Evolutionary conservation across 1,140 invertebrate genomes (phyloP), one percentile per base, ranked within the genome.

Genomic region (Patella vulgata): DNA sequence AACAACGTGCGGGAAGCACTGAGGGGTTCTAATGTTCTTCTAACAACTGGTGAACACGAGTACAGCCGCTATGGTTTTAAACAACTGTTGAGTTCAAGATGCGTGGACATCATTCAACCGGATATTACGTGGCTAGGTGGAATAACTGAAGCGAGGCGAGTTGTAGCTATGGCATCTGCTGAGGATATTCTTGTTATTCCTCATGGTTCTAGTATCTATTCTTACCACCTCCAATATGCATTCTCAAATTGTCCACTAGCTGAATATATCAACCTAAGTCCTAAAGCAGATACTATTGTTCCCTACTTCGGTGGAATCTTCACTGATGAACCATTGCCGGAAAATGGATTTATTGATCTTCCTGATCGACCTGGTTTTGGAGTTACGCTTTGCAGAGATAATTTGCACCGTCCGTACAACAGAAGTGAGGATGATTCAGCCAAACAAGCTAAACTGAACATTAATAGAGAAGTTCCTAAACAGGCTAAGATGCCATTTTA

Each of bases 101-200:
- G 78, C 58, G 79, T 77, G 17, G 79, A 81, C 58, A 77, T 81
- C 48, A 56, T 81, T n/a, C 79, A 81, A 50, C 79, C 79, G 17
- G 79, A 81, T 56, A 78, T 81, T 42, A 77, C 76, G 9, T 80
- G 77, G 79, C 51, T 79, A 9, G 79, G 79, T 12, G 79, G 79
- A 3, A 72, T 81, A 1, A 81, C 78, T 4, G 79, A 81, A 46
- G 79, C 79, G 14, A 68, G 74, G 17, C 39, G 74, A 19, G 63
- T 81, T 19, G 71, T 78, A 55, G 74, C 79, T 17, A 74, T 81
- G 74, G 79, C 77, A 39, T 71, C 77, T 1, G 71, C 79, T 0
- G 53, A 74, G n/a, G 78, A 81, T 48, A 66, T 66, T 0, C 36
- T 77, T 21, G 69, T 81, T 0, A 77, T 81, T 44, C 79, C 79